Evolutionary conservation across 1,140 invertebrate species (phyloP).

Genomic region (Fopius arisanus): DNA sequence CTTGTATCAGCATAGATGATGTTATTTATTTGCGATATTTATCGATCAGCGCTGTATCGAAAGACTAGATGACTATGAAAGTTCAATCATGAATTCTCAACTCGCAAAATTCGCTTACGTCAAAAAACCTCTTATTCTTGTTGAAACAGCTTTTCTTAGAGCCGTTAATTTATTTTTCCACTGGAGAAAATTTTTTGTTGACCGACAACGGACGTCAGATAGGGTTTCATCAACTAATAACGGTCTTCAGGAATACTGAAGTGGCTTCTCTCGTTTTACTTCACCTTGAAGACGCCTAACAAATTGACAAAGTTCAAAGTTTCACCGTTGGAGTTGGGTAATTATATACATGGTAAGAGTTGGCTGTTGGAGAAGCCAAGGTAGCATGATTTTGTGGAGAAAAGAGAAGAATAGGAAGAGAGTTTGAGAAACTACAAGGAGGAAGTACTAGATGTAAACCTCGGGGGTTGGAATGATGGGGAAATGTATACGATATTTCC

Average conservation of each 20-base stretch:
- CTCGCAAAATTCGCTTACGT: too few relatives aligned
- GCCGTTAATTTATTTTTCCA: too few relatives aligned
- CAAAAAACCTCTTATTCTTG: too few relatives aligned
- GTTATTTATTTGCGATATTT: too few relatives aligned
- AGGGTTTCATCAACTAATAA: neutral
- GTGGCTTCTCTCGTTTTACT: neutral
- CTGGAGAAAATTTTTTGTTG: too few relatives aligned
- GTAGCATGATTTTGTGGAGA: conserved; percentile 2
- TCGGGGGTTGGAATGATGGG: neutral
- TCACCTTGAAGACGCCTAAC: neutral
- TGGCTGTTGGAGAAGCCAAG: neutral
- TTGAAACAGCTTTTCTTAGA: too few relatives aligned
- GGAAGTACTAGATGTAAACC: neutral
- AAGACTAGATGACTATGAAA: too few relatives aligned
- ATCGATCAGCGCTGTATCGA: too few relatives aligned
- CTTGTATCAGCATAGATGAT: too few relatives aligned
- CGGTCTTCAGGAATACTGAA: neutral
- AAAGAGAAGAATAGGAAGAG: neutral
- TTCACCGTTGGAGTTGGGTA: neutral
- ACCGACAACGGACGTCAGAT: neutral
- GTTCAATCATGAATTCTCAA: too few relatives aligned
- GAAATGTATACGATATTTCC: conserved; percentile 23
- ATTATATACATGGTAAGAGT: conserved; percentile 4
- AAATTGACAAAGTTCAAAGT: conserved; percentile 20
- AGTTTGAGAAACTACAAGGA: neutral